Evolutionary conservation across 2,113 vertebrate species (phyloP), one percentile per base, ranked within the genome.

Genomic region (Upupa epops): DNA sequence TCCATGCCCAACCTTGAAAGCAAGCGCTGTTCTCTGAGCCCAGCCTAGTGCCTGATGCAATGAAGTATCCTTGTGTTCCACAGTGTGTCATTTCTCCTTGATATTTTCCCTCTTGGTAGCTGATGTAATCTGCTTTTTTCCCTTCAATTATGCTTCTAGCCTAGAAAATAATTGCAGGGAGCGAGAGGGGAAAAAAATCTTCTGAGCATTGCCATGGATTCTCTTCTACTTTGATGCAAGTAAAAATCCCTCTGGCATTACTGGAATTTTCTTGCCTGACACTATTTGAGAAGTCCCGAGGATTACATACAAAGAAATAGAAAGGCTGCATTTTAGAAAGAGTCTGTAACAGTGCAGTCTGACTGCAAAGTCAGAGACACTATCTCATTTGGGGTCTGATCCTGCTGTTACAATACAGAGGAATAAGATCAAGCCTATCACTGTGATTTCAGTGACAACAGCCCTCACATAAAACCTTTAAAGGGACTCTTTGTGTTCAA

Each of bases 301-400:
- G 46, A 82, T 70, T 55, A 6, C 0, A 3, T 52, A 73, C 81
- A 91, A 45, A 86, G 91, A 78, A 86, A 79, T 51, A 86, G 75
- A 96, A 96, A 89, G 90, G 68, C 92, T 87, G 85, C 68, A 93
- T 95, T 96, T 96, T 80, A 90, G 86, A 56, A 46, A 28, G 75
- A 86, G 82, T 58, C 64, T 93, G 79, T 32, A 64, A 51, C 95
- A 85, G 86, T 16, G 6, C 17, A 48, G 66, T 89, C 84, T 93
- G 82, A 92, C 60, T 88, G 22, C 10, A 34, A 63, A 79, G 70
- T 56, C 70, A 63, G 90, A 96, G 95, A 96, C 94, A 11, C 79
- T 95, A 87, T 90, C 94, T 96, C 95, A 96, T 81, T 46, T 81
- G 58, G 80, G 90, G 36, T 83, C 89, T 3, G 5, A 87, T 96